These are phyloP conservation scores for Oreochromis spilurus DNA, from an alignment of 2,113 vertebrate genomes.

Conservation along the genomic window DNA sequence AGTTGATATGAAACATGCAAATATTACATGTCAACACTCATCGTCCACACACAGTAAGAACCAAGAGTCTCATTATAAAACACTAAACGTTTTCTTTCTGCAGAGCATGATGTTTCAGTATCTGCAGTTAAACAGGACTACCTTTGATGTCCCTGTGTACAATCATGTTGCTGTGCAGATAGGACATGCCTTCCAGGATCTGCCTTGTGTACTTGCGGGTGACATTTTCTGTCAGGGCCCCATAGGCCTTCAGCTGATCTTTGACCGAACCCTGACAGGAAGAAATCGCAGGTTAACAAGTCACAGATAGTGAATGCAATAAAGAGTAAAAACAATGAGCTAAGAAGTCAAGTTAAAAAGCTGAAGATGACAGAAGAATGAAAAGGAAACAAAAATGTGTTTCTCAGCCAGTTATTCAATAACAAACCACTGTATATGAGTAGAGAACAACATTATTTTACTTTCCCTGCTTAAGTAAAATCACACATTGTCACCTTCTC, in stretches of 20 bases:
- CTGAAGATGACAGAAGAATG: background rate
- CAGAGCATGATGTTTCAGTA: background rate
- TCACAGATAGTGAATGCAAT: accelerated
- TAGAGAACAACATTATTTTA: background rate
- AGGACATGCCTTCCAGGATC: slow-evolving; percentile 94
- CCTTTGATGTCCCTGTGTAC: slow-evolving; percentile 97
- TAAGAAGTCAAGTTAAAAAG: accelerated
- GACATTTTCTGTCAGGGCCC: slow-evolving; percentile 91
- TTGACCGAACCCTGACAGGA: slow-evolving; percentile 87
- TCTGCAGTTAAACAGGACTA: slow-evolving; percentile 21
- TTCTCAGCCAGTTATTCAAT: background rate
- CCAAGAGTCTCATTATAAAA: background rate
- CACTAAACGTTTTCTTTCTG: background rate
- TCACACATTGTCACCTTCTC: background rate
- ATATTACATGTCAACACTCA: background rate
- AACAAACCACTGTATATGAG: background rate
- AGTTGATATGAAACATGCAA: background rate
- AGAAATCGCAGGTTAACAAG: background rate
- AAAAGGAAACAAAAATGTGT: background rate
- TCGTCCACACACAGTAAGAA: background rate
- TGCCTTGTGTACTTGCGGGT: slow-evolving; percentile 93
- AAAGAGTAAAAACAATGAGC: background rate
- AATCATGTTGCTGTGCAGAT: slow-evolving; percentile 98
- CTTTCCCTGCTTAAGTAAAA: background rate
- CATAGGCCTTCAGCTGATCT: slow-evolving; percentile 93